phyloP scores from a whole-genome alignment of 2,797 vertebrate species.

The Hephaestus fuliginosus region DNA sequence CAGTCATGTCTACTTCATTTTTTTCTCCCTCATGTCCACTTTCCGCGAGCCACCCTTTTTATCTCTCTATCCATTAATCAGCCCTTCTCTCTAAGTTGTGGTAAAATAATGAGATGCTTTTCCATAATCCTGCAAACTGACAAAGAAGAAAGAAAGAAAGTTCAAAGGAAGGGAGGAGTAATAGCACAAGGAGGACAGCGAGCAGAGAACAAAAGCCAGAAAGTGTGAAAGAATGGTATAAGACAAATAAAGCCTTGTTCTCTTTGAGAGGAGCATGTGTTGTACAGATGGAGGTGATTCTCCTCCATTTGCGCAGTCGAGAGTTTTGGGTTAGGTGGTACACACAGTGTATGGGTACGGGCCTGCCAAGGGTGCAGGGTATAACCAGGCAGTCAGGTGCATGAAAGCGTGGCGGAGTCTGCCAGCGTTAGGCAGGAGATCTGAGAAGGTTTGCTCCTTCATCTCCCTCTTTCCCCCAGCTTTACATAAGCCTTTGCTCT shows the following conservation, averaged over 20 bases:
- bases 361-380: slow-evolving; percentile 32
- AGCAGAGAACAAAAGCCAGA: slow-evolving; percentile 39
- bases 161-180: slow-evolving; percentile 27
- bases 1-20: slow-evolving; percentile 6
- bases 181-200: slow-evolving; percentile 5
- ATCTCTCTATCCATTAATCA: slow-evolving; percentile 38
- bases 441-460: slow-evolving; percentile 24
- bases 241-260: slow-evolving; percentile 67
- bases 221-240: slow-evolving; percentile 61
- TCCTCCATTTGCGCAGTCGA: slow-evolving; percentile 19
- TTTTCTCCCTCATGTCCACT: background rate
- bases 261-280: slow-evolving; percentile 64
- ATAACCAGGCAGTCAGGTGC: slow-evolving; percentile 53
- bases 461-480: slow-evolving; percentile 5
- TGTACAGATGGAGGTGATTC: slow-evolving; percentile 73
- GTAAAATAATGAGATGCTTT: slow-evolving; percentile 19
- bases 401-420: slow-evolving; percentile 10
- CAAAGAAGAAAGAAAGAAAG: slow-evolving; percentile 9
- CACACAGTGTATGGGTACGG: slow-evolving; percentile 18
- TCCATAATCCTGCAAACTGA: slow-evolving; percentile 3
- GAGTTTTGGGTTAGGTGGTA: slow-evolving; percentile 37
- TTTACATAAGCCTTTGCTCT: slow-evolving; percentile 1
- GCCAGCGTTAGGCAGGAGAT: slow-evolving; percentile 42
- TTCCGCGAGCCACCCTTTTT: slow-evolving; percentile 1
- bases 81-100: slow-evolving; percentile 16